Base-by-base conservation (phyloP, 2,113 vertebrate genomes). In the Tenebrosternarchus preto region DNA sequence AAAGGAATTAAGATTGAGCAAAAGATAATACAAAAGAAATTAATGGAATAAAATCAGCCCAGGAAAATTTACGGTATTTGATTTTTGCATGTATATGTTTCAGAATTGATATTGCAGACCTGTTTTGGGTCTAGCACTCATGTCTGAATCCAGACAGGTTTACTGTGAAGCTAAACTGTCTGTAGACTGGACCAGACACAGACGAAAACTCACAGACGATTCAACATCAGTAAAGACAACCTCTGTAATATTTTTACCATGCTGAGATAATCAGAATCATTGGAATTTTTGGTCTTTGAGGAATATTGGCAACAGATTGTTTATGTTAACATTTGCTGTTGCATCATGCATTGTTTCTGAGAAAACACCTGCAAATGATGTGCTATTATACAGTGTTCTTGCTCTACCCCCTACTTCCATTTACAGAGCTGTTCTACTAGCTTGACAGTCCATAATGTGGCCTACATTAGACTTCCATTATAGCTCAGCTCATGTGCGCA, bases 391-490 rank as follows among this genome's bases (percentile, higher is more conserved):
- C 57, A 61, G 22, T 24, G 22, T 61, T 69, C n/a, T 50, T 33
- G 5, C 61, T 5, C 20, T 22, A 22, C 33, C 46, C 50, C 59
- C 36, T 25, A 27, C 57, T 63, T 22, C 71, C 25, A 16, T 36
- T 78, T 33, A 60, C 9, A 27, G 50, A 68, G 68, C 72, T 77
- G 25, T 81, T 84, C 60, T 24, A 76, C 50, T 64, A 57, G 39
- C 22, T 43, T 60, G 53, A 63, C 24, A 31, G 3, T 50, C 15
- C 69, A 76, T 68, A 46, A 76, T 67, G 33, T 27, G 33, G 68
- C 80, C 64, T 57, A 25, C 39, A 20, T 83, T 66, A 69, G 33
- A 79, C 63, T 76, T 87, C 50, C 57, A 46, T 75, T 81, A 71
- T 67, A 67, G 0, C 5, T 73, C 15, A 76, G 27, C 24, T 24